Evolutionary conservation across 2,113 vertebrate species (phyloP).

Genomic region (Sapajus apella): DNA sequence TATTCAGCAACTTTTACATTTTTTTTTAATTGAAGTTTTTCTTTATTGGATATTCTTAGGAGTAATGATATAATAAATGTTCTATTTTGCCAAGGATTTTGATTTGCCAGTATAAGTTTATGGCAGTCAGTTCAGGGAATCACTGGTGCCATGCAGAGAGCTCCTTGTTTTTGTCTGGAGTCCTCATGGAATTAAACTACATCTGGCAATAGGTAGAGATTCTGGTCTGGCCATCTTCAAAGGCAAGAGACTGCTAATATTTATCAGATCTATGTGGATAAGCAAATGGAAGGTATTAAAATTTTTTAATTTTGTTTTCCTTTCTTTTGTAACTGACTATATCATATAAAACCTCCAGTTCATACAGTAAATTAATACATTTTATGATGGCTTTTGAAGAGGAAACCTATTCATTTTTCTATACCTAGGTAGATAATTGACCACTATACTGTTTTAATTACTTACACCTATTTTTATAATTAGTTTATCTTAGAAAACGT

Average conservation of each 20-base stretch:
- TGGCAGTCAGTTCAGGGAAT: neutral
- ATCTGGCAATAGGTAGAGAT: slow-evolving; percentile 75
- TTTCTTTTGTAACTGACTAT: slow-evolving; percentile 54
- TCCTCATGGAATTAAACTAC: slow-evolving; percentile 68
- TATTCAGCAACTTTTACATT: slow-evolving; percentile 16
- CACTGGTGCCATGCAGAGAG: slow-evolving; percentile 69
- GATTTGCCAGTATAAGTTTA: slow-evolving; percentile 64
- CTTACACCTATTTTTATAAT: slow-evolving; percentile 6
- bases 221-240: slow-evolving; percentile 75
- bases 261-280: slow-evolving; percentile 78
- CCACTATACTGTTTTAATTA: slow-evolving; percentile 29
- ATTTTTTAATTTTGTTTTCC: slow-evolving; percentile 56
- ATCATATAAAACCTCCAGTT: slow-evolving; percentile 44
- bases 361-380: neutral
- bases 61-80: neutral
- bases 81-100: slow-evolving; percentile 45
- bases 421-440: neutral
- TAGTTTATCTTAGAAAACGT: neutral
- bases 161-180: slow-evolving; percentile 72
- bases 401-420: slow-evolving; percentile 18
- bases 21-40: slow-evolving; percentile 25
- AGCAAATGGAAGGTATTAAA: slow-evolving; percentile 68
- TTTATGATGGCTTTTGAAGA: slow-evolving; percentile 14
- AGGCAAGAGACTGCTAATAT: slow-evolving; percentile 69
- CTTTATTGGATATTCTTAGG: slow-evolving; percentile 39